Evolutionary conservation across 2,113 vertebrate species (phyloP).

Genomic region (Alces alces): DNA sequence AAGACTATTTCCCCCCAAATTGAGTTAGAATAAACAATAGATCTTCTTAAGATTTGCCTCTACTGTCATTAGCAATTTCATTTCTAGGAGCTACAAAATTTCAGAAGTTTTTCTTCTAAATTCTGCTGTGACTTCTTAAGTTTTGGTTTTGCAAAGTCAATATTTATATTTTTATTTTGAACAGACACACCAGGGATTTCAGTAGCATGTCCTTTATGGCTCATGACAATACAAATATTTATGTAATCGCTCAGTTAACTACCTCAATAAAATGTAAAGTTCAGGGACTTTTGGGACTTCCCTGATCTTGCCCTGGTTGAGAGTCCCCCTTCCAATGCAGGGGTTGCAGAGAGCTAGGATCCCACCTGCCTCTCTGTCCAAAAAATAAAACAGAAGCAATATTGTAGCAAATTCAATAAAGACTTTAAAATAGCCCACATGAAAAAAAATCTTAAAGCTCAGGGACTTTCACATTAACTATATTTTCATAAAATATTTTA

Average conservation of each 20-base stretch:
- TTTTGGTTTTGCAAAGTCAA: constrained; percentile 1
- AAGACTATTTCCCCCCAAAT: neutral
- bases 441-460: neutral
- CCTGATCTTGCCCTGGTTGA: neutral
- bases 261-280: neutral
- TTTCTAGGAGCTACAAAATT: neutral
- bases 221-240: neutral
- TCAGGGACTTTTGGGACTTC: neutral
- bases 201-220: neutral
- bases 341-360: neutral
- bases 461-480: neutral
- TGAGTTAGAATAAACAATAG: constrained; percentile 18
- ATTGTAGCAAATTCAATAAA: neutral
- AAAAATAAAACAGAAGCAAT: neutral
- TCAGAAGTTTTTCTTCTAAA: neutral
- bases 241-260: neutral
- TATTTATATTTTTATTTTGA: constrained; percentile 22
- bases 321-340: neutral
- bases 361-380: neutral
- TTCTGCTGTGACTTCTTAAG: neutral
- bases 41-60: neutral
- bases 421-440: neutral
- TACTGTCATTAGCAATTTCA: neutral
- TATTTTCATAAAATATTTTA: constrained; percentile 34
- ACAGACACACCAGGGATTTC: neutral